Evolutionary conservation across 2,888 invertebrate species (phyloP).

Genomic region (Pyralis farinalis): DNA sequence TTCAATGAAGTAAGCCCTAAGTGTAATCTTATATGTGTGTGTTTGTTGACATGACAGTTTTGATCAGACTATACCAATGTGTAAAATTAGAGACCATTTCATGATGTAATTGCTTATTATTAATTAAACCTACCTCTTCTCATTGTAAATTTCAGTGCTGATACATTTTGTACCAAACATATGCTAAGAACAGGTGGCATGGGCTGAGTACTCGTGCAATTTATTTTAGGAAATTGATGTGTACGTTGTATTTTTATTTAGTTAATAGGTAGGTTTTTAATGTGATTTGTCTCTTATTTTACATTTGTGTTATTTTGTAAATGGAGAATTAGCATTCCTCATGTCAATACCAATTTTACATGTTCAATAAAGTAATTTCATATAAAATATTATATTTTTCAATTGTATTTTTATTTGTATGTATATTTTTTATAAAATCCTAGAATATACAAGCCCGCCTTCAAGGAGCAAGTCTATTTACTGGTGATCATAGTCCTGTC

Average conservation of each 20-base stretch:
- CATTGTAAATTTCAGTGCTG: slow-evolving; percentile 77
- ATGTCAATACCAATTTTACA: slow-evolving; percentile 82
- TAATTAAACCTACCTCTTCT: slow-evolving; percentile 77
- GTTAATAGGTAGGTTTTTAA: slow-evolving; percentile 77
- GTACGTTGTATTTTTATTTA: slow-evolving; percentile 81
- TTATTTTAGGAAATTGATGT: slow-evolving; percentile 72
- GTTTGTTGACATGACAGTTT: slow-evolving; percentile 63
- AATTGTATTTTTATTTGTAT: slow-evolving; percentile 34
- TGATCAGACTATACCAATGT: slow-evolving; percentile 64
- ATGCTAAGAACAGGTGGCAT: slow-evolving; percentile 51
- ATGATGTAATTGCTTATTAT: slow-evolving; percentile 64
- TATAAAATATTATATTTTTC: slow-evolving; percentile 65
- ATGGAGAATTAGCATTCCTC: slow-evolving; percentile 81
- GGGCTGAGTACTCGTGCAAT: slow-evolving; percentile 36
- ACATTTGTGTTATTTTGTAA: slow-evolving; percentile 81
- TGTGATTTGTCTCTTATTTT: slow-evolving; percentile 81
- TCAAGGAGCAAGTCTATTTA: too few relatives aligned
- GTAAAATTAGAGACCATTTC: slow-evolving; percentile 77
- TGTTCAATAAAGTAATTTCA: slow-evolving; percentile 82
- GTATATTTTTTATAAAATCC: neutral
- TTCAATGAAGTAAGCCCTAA: slow-evolving; percentile 58
- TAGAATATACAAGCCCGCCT: too few relatives aligned
- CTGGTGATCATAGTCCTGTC: too few relatives aligned
- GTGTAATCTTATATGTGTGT: slow-evolving; percentile 47
- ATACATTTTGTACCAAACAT: slow-evolving; percentile 71